Evolutionary conservation across 2,888 invertebrate species (phyloP).

Genomic region (Chrysodeixis includens): DNA sequence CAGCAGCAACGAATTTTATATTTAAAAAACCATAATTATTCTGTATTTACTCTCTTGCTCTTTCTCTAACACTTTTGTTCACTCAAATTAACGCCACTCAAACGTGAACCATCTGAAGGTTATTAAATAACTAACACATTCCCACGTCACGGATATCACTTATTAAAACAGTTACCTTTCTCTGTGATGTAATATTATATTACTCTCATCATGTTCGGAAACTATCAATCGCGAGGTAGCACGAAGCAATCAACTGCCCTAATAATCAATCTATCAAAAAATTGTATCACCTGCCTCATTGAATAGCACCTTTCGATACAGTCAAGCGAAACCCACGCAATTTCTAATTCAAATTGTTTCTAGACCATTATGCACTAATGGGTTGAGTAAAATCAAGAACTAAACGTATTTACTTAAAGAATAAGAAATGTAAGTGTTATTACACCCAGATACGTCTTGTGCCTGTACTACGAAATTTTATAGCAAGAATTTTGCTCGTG

Average conservation of each 20-base stretch:
- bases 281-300: conserved; percentile 40
- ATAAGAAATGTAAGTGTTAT: conserved; percentile 36
- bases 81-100: neutral
- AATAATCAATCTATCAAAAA: conserved; percentile 45
- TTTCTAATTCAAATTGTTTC: conserved; percentile 52
- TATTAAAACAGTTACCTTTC: conserved; percentile 48
- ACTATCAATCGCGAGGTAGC: conserved; percentile 27
- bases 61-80: neutral
- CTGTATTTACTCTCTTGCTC: too few species aligned
- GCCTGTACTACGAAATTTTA: too few species aligned
- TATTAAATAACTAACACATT: conserved; percentile 19
- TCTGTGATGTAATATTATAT: conserved; percentile 32
- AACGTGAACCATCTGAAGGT: neutral
- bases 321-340: conserved; percentile 45
- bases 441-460: conserved; percentile 26
- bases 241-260: conserved; percentile 45
- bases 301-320: conserved; percentile 39
- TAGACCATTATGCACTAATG: conserved; percentile 38
- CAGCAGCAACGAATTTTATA: too few species aligned
- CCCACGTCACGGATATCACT: conserved; percentile 22
- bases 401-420: conserved; percentile 25
- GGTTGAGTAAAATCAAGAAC: conserved; percentile 24
- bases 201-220: conserved; percentile 23
- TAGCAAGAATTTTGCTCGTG: too few species aligned
- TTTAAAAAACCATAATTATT: too few species aligned